Conservation (phyloP, 1,140 invertebrate genomes). For the Lordiphosa stackelbergi region DNA sequence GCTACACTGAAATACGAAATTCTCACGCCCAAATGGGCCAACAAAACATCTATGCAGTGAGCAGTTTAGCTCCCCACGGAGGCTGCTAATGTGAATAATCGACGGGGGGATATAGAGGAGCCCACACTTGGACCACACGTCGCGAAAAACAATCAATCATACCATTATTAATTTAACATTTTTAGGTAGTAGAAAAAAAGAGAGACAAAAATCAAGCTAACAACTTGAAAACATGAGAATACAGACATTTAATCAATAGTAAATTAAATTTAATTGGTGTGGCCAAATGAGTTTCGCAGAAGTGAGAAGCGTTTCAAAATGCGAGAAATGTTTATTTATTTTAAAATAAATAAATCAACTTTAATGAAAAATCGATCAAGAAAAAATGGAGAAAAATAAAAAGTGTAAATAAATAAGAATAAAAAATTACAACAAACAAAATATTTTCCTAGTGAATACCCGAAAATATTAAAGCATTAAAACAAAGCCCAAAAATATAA, state of each 20-base stretch:
- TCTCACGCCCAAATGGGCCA: constrained; percentile 27
- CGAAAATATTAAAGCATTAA: background rate
- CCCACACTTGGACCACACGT: constrained; percentile 43
- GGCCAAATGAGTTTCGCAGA: constrained; percentile 11
- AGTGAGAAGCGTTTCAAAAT: constrained; percentile 1
- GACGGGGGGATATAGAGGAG: background rate
- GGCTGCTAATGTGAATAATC: constrained; percentile 23
- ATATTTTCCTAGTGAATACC: too few relatives aligned
- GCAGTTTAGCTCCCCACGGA: constrained; percentile 41
- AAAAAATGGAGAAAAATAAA: background rate
- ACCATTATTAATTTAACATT: constrained; percentile 56
- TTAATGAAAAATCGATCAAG: constrained; percentile 31
- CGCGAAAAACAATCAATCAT: constrained; percentile 56
- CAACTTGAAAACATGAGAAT: constrained; percentile 35
- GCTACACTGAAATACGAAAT: constrained; percentile 17
- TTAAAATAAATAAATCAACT: constrained; percentile 48
- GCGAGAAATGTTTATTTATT: constrained; percentile 29
- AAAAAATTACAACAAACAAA: too few relatives aligned
- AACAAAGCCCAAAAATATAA: too few relatives aligned
- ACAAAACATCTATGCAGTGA: constrained; percentile 30
- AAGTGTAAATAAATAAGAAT: too few relatives aligned
- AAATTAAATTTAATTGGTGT: constrained; percentile 62
- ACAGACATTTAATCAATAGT: constrained; percentile 57
- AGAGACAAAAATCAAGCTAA: constrained; percentile 39
- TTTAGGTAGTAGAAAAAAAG: constrained; percentile 19